Evolutionary conservation across 2,113 vertebrate genomes (phyloP).

Genomic region (Cephalopterus ornatus): DNA sequence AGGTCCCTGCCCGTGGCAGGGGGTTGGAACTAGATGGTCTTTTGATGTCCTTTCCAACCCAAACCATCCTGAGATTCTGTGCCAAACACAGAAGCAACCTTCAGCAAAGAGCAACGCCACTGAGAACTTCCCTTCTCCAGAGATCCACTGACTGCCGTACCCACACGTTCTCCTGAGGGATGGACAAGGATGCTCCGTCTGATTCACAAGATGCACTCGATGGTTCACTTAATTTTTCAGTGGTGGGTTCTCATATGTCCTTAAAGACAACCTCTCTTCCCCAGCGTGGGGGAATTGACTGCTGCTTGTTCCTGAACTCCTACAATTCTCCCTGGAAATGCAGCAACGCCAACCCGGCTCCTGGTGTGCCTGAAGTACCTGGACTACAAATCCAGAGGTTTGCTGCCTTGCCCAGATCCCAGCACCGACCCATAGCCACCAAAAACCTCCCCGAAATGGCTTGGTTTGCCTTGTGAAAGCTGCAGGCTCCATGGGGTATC

Average conservation of each 20-base stretch:
- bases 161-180: rapidly evolving
- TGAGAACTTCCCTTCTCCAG: not conserved
- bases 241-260: rapidly evolving
- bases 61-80: not conserved
- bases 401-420: not conserved
- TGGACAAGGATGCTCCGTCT: not conserved
- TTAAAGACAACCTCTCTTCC: not conserved
- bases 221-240: not conserved
- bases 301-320: rapidly evolving
- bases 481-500: not conserved
- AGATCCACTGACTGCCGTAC: not conserved
- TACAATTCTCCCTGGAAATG: not conserved
- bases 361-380: not conserved
- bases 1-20: not conserved
- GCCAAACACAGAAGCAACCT: not conserved
- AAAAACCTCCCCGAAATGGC: rapidly evolving
- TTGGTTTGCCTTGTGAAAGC: not conserved
- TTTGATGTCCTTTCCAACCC: not conserved
- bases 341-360: not conserved
- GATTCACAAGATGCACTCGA: not conserved
- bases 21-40: rapidly evolving
- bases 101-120: not conserved
- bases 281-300: rapidly evolving
- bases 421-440: not conserved
- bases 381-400: not conserved